These are phyloP conservation scores for Hirtodrosophila cameraria DNA, from an alignment of 2,888 invertebrate genomes.

Conservation along the genomic window DNA sequence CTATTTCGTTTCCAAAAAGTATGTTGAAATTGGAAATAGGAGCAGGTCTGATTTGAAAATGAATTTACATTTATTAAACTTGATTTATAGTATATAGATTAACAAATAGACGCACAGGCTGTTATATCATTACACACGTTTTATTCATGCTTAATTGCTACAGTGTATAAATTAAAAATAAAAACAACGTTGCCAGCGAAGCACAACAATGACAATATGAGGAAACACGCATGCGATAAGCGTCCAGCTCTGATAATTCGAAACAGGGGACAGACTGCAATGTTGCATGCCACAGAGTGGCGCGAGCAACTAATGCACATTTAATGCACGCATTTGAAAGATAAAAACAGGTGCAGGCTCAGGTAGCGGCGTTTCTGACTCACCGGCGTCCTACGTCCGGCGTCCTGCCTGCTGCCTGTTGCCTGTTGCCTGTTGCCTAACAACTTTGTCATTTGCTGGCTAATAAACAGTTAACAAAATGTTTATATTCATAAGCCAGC, in stretches of 20 bases:
- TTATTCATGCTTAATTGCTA: too few relatives aligned
- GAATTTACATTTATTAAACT: too few relatives aligned
- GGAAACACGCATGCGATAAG: slow-evolving; percentile 56
- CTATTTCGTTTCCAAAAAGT: too few relatives aligned
- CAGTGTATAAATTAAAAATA: not conserved
- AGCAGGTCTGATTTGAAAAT: too few relatives aligned
- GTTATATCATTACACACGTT: too few relatives aligned
- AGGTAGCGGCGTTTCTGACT: slow-evolving; percentile 55
- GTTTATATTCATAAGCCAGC: slow-evolving; percentile 49
- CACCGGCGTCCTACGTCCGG: too few relatives aligned
- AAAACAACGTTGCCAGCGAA: slow-evolving; percentile 12
- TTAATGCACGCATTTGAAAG: slow-evolving; percentile 55
- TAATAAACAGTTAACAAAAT: slow-evolving; percentile 52
- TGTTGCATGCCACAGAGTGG: slow-evolving; percentile 44
- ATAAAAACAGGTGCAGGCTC: slow-evolving; percentile 55
- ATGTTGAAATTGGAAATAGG: too few relatives aligned
- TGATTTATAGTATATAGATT: too few relatives aligned
- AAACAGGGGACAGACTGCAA: slow-evolving; percentile 11
- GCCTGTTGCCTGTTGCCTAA: slow-evolving; percentile 31
- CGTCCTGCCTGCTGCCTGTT: too few relatives aligned
- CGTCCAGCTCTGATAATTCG: slow-evolving; percentile 17
- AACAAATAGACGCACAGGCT: too few relatives aligned
- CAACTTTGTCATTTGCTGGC: slow-evolving; percentile 43
- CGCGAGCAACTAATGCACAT: slow-evolving; percentile 56
- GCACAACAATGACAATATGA: slow-evolving; percentile 46